A percentile compares a stretch with the other conserved stretches of the same genome.
These are phyloP conservation scores for Leptobrachium ailaonicum DNA, from an alignment of 2,113 vertebrate species.

Conservation along the genomic window DNA sequence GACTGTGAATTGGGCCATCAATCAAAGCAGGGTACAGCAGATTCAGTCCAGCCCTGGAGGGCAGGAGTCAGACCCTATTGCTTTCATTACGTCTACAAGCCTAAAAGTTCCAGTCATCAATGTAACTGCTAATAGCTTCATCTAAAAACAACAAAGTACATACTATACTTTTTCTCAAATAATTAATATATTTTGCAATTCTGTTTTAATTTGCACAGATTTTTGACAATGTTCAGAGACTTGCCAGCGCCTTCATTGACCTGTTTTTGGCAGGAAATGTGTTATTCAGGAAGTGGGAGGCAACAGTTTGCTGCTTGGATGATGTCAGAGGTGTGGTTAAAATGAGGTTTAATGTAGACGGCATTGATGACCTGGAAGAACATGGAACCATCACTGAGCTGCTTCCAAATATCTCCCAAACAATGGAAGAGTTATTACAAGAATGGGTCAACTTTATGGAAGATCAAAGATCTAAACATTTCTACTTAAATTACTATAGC, in stretches of 20 bases:
- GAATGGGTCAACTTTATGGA: constrained; percentile 79
- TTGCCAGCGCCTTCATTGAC: constrained; percentile 80
- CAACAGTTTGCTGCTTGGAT: constrained; percentile 69
- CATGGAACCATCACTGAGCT: constrained; percentile 64
- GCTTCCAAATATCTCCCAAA: constrained; percentile 78
- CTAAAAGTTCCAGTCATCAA: too few relatives aligned
- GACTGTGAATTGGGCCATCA: too few relatives aligned
- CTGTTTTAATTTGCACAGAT: constrained; percentile 56
- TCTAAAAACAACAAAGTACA: too few relatives aligned
- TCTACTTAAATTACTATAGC: constrained; percentile 90
- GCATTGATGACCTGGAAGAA: constrained; percentile 60
- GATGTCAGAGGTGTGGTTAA: constrained; percentile 54
- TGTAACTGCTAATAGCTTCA: too few relatives aligned
- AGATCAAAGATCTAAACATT: constrained; percentile 72
- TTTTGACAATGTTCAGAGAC: constrained; percentile 82
- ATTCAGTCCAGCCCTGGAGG: too few relatives aligned
- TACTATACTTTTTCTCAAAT: background rate
- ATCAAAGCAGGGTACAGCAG: too few relatives aligned
- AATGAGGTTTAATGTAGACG: constrained; percentile 75
- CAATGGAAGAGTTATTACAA: constrained; percentile 81
- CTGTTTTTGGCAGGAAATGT: constrained; percentile 85
- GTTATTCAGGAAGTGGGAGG: constrained; percentile 84
- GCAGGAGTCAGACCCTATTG: too few relatives aligned
- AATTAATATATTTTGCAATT: too few relatives aligned
- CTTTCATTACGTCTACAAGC: too few relatives aligned